These are phyloP conservation scores for Denticeps clupeoides DNA, from an alignment of 2,797 vertebrate species.

Conservation along the genomic window DNA sequence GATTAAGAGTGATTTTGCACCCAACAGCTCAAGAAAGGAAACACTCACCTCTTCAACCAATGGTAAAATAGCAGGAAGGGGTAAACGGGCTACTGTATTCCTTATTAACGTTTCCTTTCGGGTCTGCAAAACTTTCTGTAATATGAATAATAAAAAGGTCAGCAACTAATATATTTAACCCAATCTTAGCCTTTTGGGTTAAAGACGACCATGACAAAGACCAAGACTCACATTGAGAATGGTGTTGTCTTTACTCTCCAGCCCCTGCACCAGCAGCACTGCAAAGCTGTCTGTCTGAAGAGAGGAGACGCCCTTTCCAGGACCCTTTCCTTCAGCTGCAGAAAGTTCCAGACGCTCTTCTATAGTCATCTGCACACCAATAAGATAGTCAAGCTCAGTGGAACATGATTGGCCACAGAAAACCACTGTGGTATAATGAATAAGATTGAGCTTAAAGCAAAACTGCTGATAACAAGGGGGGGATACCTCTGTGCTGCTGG, in stretches of 20 bases:
- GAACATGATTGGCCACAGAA: too few relatives aligned
- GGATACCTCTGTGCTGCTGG: constrained; percentile 64
- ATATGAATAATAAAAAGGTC: constrained; percentile 7
- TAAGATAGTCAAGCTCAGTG: neutral
- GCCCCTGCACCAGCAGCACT: constrained; percentile 81
- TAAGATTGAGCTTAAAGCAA: too few relatives aligned
- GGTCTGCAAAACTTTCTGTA: constrained; percentile 88
- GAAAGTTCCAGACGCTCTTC: constrained; percentile 81
- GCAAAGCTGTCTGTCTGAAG: constrained; percentile 80
- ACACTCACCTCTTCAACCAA: constrained; percentile 78
- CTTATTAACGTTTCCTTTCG: constrained; percentile 77
- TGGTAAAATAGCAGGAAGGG: constrained; percentile 81
- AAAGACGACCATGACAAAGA: too few relatives aligned
- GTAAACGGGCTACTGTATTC: constrained; percentile 85
- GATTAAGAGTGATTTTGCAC: too few relatives aligned
- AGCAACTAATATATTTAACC: neutral
- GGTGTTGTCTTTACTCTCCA: constrained; percentile 80
- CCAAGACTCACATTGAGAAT: constrained; percentile 79
- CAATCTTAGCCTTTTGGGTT: neutral
- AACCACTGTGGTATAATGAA: too few relatives aligned
- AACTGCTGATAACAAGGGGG: too few relatives aligned
- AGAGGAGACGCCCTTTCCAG: constrained; percentile 55
- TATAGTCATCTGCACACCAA: constrained; percentile 69
- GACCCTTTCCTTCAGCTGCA: constrained; percentile 47
- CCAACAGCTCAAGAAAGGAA: too few relatives aligned